Percentiles rank a stretch among this genome's conserved stretches.
These are phyloP conservation scores for Pteruthius melanotis DNA, from an alignment of 2,113 vertebrate genomes.

Conservation along the genomic window DNA sequence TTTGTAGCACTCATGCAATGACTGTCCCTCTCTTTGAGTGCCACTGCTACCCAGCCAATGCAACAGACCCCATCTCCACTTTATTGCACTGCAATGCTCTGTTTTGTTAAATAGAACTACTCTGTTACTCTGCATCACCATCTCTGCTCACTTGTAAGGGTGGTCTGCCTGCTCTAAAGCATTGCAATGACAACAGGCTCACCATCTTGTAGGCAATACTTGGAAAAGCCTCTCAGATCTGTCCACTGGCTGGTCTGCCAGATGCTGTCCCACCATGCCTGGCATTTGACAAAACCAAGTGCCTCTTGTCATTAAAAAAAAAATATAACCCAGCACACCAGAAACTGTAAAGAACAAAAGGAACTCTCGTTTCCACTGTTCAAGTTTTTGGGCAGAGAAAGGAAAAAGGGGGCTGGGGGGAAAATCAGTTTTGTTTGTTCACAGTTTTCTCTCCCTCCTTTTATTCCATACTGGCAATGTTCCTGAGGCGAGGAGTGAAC, in stretches of 20 bases:
- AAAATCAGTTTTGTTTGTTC: not conserved
- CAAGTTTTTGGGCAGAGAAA: not conserved
- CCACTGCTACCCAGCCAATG: not conserved
- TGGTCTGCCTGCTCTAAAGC: not conserved
- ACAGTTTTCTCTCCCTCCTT: constrained; percentile 2
- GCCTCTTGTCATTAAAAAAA: not conserved
- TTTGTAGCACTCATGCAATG: not conserved
- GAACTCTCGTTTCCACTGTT: not conserved
- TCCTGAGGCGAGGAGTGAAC: not conserved
- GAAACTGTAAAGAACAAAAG: constrained; percentile 6
- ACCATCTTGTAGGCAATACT: not conserved
- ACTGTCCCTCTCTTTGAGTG: not conserved
- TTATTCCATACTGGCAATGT: not conserved
- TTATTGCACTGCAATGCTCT: not conserved
- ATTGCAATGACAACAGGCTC: not conserved
- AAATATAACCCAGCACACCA: not conserved
- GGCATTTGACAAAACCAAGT: not conserved
- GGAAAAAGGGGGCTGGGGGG: not conserved
- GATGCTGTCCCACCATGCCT: not conserved
- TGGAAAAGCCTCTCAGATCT: not conserved
- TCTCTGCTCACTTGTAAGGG: not conserved
- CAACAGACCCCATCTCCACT: not conserved
- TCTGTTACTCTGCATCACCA: not conserved
- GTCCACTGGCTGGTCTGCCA: not conserved
- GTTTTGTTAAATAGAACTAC: not conserved